phyloP scores from a whole-genome alignment of 2,797 vertebrate genomes.

The Glossophaga mutica region DNA sequence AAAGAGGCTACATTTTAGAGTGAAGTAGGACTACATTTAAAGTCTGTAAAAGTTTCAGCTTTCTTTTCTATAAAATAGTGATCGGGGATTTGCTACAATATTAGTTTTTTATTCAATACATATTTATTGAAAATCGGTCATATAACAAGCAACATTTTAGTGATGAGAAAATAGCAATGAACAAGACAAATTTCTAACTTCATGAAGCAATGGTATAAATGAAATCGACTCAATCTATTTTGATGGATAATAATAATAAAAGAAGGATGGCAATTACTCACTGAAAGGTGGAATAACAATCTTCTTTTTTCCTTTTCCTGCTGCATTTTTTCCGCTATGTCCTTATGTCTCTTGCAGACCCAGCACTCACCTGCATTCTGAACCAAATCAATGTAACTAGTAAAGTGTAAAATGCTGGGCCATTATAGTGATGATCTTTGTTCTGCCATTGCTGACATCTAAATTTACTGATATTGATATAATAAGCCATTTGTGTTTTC shows the following conservation, averaged over 20 bases:
- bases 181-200: neutral
- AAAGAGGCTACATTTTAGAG: neutral
- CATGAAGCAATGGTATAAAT: neutral
- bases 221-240: neutral
- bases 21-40: neutral
- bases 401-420: slow-evolving; percentile 62
- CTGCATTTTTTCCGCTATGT: neutral
- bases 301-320: neutral
- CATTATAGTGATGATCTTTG: slow-evolving; percentile 64
- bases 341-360: neutral
- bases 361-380: slow-evolving; percentile 28
- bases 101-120: neutral
- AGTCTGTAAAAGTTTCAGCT: neutral
- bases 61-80: neutral
- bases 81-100: neutral
- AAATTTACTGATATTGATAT: slow-evolving; percentile 74
- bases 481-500: slow-evolving; percentile 75
- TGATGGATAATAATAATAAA: neutral
- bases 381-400: slow-evolving; percentile 64
- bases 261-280: neutral
- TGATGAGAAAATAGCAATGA: neutral
- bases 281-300: neutral
- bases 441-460: slow-evolving; percentile 70
- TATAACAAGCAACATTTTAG: neutral
- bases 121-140: neutral